Evolutionary conservation across 2,113 vertebrate genomes (phyloP), one percentile per base, ranked within the genome.

Genomic region (Myodes glareolus): DNA sequence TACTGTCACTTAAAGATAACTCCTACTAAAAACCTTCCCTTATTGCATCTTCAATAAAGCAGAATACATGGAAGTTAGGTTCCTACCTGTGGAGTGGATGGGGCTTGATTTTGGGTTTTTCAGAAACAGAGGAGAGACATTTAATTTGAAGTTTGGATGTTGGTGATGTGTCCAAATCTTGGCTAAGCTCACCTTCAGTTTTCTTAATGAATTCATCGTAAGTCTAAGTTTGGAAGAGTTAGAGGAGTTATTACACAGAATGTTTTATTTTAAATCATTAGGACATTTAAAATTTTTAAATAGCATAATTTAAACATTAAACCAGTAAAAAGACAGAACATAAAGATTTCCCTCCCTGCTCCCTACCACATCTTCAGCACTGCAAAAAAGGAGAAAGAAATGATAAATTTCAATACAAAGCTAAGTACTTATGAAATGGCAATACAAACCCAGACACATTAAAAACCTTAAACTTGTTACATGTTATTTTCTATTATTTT

Each of bases 201-300:
- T 99, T 99, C 98, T 99, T 99, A 97, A 99, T 99, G 97, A 99
- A 99, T 97, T 99, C 99, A 98, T 99, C 99, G 27, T 99, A 99
- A 0, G 99, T 99, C 99, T 99, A 97, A 75, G 70, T 92, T 75
- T 25, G 93, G 96, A 97, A 90, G 97, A 96, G 95, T 94, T 47
- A 95, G 55, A 96, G 50, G 13, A 31, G 68, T 98, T 86, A 97
- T 1, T 55, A 85, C 33, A 88, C 33, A 95, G 88, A 97, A 95
- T 88, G 58, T 96, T 90, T 94, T 14, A 50, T 88, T 95, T 90
- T 72, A 96, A 85, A 76, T 93, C 63, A 94, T 75, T 92, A 86
- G 75, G 36, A 27, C 52, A 92, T 55, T 77, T 94, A 82, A 94
- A 70, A 42, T 0, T 94, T 85, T 94, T 86, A 77, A 94, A 86